Conservation (phyloP, 2,888 invertebrate species). For the Chrysomela aeneicollis region DNA sequence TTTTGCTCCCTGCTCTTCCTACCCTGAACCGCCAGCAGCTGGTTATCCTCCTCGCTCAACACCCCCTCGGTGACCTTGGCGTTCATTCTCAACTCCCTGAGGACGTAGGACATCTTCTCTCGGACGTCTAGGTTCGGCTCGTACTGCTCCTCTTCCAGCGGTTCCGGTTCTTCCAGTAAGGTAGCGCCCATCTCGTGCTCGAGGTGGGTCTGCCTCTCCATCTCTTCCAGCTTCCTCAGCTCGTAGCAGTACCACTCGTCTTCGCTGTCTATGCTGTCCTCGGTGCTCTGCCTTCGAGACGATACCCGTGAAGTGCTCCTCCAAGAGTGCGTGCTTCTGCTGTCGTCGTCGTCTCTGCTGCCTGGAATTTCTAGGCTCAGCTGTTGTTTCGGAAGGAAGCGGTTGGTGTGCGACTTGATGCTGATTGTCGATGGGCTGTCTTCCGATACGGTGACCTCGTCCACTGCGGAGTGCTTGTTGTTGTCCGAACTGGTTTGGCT, state of each 20-base stretch:
- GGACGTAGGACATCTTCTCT: constrained; percentile 81
- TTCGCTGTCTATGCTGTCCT: constrained; percentile 92
- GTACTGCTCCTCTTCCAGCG: constrained; percentile 63
- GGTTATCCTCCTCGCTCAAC: constrained; percentile 58
- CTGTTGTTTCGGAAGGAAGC: constrained; percentile 74
- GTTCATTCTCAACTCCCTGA: constrained; percentile 78
- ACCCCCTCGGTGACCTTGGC: constrained; percentile 64
- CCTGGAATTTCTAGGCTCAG: constrained; percentile 84
- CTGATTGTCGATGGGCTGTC: constrained; percentile 73
- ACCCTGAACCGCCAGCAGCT: constrained; percentile 55
- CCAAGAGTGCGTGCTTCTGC: constrained; percentile 86
- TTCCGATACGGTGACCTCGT: constrained; percentile 67
- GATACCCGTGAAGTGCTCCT: constrained; percentile 86
- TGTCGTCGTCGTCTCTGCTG: constrained; percentile 82
- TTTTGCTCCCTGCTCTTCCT: constrained; percentile 55
- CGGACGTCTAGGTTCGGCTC: constrained; percentile 76
- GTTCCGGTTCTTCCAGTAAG: constrained; percentile 68
- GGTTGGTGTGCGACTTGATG: constrained; percentile 66
- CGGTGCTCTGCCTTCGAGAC: constrained; percentile 88
- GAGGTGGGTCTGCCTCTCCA: constrained; percentile 78
- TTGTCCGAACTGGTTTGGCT: constrained; percentile 51
- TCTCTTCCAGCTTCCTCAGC: constrained; percentile 83
- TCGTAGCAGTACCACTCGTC: constrained; percentile 95
- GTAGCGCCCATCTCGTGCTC: constrained; percentile 71
- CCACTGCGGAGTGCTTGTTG: constrained; percentile 48